A percentile compares a stretch with the other conserved stretches of the same genome.
Evolutionary conservation across 2,797 vertebrate species (phyloP).

Genomic region (Serranus cabrilla): DNA sequence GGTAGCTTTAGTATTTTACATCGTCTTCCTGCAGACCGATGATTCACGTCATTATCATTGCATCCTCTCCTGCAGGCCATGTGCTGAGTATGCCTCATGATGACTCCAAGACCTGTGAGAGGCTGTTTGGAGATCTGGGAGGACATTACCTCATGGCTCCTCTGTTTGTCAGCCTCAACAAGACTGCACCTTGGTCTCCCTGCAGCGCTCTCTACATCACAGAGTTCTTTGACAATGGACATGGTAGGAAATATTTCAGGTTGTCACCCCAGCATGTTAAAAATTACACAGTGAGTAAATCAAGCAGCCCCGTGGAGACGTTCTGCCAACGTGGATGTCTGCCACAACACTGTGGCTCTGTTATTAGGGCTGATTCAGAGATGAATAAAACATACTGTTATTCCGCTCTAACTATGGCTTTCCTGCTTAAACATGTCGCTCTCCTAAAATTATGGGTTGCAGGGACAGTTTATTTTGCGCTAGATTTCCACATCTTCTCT

Average conservation of each 20-base stretch:
- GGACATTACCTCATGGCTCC: constrained; percentile 94
- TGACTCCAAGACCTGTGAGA: constrained; percentile 93
- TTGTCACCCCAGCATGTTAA: not conserved
- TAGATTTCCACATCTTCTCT: constrained; percentile 28
- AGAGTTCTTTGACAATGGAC: constrained; percentile 95
- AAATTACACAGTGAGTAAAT: constrained; percentile 30
- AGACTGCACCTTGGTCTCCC: constrained; percentile 93
- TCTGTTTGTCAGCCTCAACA: constrained; percentile 91
- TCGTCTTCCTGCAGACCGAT: not conserved
- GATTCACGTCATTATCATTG: not conserved
- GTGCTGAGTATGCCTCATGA: constrained; percentile 98
- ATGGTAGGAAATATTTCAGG: constrained; percentile 84
- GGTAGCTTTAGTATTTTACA: not conserved
- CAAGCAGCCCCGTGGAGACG: constrained; percentile 5
- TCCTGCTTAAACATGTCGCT: constrained; percentile 72
- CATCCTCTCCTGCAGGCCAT: constrained; percentile 86
- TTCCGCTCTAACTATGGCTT: constrained; percentile 53
- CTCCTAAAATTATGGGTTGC: constrained; percentile 74
- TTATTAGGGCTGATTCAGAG: constrained; percentile 57
- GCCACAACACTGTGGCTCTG: constrained; percentile 30
- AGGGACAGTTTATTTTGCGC: constrained; percentile 45
- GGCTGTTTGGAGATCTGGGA: constrained; percentile 90
- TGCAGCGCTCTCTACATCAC: constrained; percentile 96
- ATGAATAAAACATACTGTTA: constrained; percentile 56
- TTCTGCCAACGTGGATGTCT: constrained; percentile 36